A percentile compares a stretch with the other conserved stretches of the same genome.
These are phyloP conservation scores for Erebia palarica DNA, from an alignment of 2,888 invertebrate genomes.

Conservation along the genomic window DNA sequence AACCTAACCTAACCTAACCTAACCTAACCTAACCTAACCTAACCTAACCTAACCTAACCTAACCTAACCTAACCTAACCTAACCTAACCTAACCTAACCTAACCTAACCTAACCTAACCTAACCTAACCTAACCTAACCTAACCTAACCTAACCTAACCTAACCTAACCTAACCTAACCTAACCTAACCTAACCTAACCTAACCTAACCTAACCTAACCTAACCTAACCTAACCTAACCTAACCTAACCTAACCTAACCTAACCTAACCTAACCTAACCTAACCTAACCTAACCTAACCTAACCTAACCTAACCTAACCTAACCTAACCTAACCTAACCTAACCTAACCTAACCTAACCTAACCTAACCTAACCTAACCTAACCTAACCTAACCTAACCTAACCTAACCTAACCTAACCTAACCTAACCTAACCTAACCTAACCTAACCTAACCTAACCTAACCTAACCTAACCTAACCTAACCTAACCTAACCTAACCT, in stretches of 20 bases:
- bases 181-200: conserved; percentile 13
- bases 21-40: conserved; percentile 15
- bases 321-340: conserved; percentile 13
- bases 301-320: conserved; percentile 13
- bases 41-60: neutral
- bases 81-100: neutral
- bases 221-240: conserved; percentile 13
- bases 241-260: conserved; percentile 13
- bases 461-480: conserved; percentile 15
- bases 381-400: conserved; percentile 13
- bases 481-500: conserved; percentile 25
- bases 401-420: conserved; percentile 13
- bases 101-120: neutral
- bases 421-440: conserved; percentile 13
- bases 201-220: conserved; percentile 13
- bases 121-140: conserved; percentile 4
- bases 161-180: conserved; percentile 2
- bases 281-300: conserved; percentile 13
- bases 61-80: conserved; percentile 1
- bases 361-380: conserved; percentile 13
- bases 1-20: conserved; percentile 25
- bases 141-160: conserved; percentile 1
- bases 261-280: conserved; percentile 13
- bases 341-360: conserved; percentile 13
- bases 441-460: conserved; percentile 13